A percentile compares a stretch with the other conserved stretches of the same genome.
phyloP scores from a whole-genome alignment of 2,113 vertebrate species.

The Pseudopipra pipra region DNA sequence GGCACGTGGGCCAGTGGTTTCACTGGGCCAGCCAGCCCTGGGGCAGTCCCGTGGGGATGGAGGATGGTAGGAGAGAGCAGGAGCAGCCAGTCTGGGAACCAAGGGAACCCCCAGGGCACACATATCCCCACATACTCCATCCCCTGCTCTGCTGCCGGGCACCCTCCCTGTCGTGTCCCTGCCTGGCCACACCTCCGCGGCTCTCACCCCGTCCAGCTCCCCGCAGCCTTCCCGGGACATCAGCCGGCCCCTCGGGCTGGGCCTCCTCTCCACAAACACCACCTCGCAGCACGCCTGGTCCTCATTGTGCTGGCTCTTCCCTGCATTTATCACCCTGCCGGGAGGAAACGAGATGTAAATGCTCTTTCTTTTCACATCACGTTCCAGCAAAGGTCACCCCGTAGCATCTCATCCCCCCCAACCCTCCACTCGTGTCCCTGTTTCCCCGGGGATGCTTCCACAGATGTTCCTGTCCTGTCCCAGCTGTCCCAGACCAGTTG shows the following conservation, averaged over 20 bases:
- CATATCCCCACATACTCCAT: accelerated
- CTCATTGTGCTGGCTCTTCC: constrained; percentile 97
- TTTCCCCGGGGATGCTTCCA: accelerated
- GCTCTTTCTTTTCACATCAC: neutral
- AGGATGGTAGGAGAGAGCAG: neutral
- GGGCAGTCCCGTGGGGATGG: accelerated
- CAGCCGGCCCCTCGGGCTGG: neutral
- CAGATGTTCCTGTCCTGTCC: neutral
- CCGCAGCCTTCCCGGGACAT: neutral
- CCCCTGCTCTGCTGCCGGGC: neutral
- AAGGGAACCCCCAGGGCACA: neutral
- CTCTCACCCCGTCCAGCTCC: constrained; percentile 48
- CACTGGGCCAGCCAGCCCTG: neutral
- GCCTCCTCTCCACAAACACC: constrained; percentile 82
- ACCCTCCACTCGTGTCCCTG: neutral
- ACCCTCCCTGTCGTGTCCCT: accelerated
- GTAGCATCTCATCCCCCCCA: accelerated
- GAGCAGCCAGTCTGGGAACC: neutral
- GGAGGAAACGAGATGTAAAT: neutral
- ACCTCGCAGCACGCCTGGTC: constrained; percentile 95
- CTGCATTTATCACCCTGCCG: constrained; percentile 94
- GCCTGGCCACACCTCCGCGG: accelerated
- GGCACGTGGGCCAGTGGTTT: accelerated
- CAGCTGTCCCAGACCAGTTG: neutral
- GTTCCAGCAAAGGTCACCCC: neutral